These are phyloP conservation scores for Autographa gamma DNA, from an alignment of 2,888 invertebrate genomes.

Conservation along the genomic window DNA sequence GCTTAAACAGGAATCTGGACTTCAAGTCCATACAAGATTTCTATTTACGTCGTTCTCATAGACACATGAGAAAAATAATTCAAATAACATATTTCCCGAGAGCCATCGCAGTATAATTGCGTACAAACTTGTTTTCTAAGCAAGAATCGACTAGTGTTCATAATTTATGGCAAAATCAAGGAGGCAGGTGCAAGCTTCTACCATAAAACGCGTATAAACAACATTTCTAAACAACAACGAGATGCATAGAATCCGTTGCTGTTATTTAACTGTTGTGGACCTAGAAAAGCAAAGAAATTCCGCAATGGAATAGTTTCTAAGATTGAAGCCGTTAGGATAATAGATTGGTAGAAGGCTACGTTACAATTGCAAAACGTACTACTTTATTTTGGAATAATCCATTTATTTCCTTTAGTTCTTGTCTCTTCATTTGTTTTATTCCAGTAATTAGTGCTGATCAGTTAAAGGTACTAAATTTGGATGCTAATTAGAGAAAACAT, in stretches of 20 bases:
- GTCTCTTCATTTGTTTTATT: too few species aligned
- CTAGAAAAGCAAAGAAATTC: conserved; percentile 10
- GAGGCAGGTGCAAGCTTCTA: conserved; percentile 60
- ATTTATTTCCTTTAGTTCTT: background rate
- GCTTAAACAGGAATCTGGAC: conserved; percentile 30
- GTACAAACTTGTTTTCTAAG: conserved; percentile 66
- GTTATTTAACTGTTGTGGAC: conserved; percentile 1
- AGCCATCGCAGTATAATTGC: conserved; percentile 60
- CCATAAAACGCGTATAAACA: conserved; percentile 23
- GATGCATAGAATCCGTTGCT: conserved; percentile 40
- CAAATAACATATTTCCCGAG: conserved; percentile 60
- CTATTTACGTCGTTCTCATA: conserved; percentile 44
- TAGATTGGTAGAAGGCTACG: conserved; percentile 24
- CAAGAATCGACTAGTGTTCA: conserved; percentile 53
- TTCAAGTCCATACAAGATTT: conserved; percentile 26
- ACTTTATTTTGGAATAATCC: conserved; percentile 9
- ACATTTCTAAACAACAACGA: conserved; percentile 23
- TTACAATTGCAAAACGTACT: conserved; percentile 38
- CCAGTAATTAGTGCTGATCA: too few species aligned
- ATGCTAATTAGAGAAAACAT: background rate
- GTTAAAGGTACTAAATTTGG: background rate
- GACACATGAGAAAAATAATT: conserved; percentile 48
- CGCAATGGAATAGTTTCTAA: conserved; percentile 18
- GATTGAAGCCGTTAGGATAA: background rate
- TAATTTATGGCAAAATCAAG: conserved; percentile 63